These are phyloP conservation scores for Machimus rusticus DNA, from an alignment of 2,888 invertebrate species.

Conservation along the genomic window DNA sequence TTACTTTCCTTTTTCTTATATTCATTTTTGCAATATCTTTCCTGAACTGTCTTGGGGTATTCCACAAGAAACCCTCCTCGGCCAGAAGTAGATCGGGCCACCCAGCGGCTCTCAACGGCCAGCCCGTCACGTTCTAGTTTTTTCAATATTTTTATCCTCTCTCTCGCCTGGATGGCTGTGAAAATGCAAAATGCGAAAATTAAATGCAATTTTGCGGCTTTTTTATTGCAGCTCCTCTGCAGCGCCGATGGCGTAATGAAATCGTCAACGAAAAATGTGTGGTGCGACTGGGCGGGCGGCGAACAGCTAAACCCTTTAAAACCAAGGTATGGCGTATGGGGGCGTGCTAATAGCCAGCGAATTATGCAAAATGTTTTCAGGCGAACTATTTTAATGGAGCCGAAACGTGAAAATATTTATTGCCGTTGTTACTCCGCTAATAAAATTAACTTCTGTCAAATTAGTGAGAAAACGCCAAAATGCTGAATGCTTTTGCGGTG, in stretches of 20 bases:
- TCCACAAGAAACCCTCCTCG: not conserved
- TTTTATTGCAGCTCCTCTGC: not conserved
- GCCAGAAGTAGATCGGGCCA: not conserved
- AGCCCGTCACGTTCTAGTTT: constrained; percentile 3
- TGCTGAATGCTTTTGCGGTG: not conserved
- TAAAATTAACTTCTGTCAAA: constrained; percentile 4
- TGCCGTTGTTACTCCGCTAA: not conserved
- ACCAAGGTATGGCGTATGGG: not conserved
- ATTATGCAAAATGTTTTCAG: constrained; percentile 7
- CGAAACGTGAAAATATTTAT: not conserved
- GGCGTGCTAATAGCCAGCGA: not conserved
- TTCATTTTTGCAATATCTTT: not conserved
- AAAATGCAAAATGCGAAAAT: constrained; percentile 28
- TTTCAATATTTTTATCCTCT: not conserved
- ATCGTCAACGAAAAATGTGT: constrained; percentile 3
- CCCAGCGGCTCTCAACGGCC: not conserved
- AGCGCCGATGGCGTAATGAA: constrained; percentile 14
- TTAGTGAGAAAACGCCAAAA: not conserved
- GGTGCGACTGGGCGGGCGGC: not conserved
- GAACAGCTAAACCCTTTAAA: not conserved
- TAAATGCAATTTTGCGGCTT: constrained; percentile 30
- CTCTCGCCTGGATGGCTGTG: not conserved
- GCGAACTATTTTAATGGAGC: not conserved
- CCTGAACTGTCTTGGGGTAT: not conserved
- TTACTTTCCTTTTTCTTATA: not conserved